These are phyloP conservation scores for Heterotis niloticus DNA, from an alignment of 2,113 vertebrate genomes.

Conservation along the genomic window DNA sequence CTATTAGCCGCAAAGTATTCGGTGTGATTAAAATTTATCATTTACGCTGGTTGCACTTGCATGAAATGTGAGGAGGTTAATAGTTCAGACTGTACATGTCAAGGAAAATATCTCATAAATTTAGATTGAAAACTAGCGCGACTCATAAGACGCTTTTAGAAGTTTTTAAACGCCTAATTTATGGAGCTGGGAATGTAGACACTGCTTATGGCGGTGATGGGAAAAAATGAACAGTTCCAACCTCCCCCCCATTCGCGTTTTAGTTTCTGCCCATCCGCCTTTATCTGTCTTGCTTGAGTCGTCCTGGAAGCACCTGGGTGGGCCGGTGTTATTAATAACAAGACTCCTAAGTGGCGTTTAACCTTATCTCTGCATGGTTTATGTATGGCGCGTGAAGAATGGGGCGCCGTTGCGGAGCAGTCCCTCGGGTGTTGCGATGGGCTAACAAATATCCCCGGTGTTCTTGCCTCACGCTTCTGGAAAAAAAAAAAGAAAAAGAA, in stretches of 20 bases:
- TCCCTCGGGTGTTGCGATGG: constrained; percentile 26
- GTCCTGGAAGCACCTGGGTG: constrained; percentile 29
- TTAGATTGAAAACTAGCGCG: not conserved
- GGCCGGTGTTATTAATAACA: constrained; percentile 60
- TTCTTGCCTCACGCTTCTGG: not conserved
- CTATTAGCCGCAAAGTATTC: not conserved
- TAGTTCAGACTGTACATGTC: not conserved
- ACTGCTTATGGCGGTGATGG: not conserved
- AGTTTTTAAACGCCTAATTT: not conserved
- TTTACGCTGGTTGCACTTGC: not conserved
- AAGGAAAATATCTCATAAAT: not conserved
- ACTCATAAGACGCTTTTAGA: not conserved
- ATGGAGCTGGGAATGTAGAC: not conserved
- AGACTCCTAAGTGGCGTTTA: constrained; percentile 63
- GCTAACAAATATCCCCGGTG: constrained; percentile 19
- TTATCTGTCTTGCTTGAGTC: not conserved
- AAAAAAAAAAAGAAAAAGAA: constrained; percentile 3
- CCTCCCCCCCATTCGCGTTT: not conserved
- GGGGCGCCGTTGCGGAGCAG: not conserved
- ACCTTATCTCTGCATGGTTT: constrained; percentile 58
- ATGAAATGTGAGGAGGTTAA: constrained; percentile 9
- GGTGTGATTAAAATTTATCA: not conserved
- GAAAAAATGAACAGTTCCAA: not conserved
- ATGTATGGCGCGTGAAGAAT: constrained; percentile 52
- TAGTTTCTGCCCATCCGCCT: not conserved